Evolutionary conservation across 2,888 invertebrate genomes (phyloP), one percentile per base, ranked within the genome.

Genomic region (Biston betularia): DNA sequence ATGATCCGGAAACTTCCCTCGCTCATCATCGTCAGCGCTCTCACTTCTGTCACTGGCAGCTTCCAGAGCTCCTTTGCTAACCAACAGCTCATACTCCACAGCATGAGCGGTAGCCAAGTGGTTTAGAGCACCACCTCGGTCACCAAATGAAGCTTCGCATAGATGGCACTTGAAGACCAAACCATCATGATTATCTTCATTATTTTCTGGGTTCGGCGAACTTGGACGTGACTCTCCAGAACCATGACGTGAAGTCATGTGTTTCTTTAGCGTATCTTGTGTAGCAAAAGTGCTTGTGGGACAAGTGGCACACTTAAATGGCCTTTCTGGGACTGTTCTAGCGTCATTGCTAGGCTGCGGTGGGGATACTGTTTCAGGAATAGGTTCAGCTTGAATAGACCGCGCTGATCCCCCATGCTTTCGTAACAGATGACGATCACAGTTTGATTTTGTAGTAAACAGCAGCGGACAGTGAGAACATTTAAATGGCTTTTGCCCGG

Each of bases 391-490:
- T 42, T 89, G 82, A 75, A 94, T 86, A 75, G 95, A 81, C 81
- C 91, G 76, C 45, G 94, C 89, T 63, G 94, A 87, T 66, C 94
- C 87, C 49, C 94, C 93, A 83, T 98, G 98, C 82, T 98, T 98
- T 45, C 98, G 94, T 60, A 98, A 90, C 67, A 99, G 91, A 86
- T 99, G 99, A 11, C 99, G 97, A 83, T 99, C 99, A 86, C 99
- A 98, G 89, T 99, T 99, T 9, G 98, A 98, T 86, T 99, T 99
- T 0, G 99, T 99, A 44, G 99, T 99, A 87, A 99, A 99, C 0
- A 98, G 95, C 9, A 99, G 94, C 0, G 98, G 97, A 84, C 99
- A 99, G 81, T 98, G 97, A 0, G 97, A 97, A 87, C 99, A 99
- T 83, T 98, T 98, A 93, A 97, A 99, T 0, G 99, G 99, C 83